phyloP scores from a whole-genome alignment of 2,888 invertebrate genomes.

The Hetaerina titia region DNA sequence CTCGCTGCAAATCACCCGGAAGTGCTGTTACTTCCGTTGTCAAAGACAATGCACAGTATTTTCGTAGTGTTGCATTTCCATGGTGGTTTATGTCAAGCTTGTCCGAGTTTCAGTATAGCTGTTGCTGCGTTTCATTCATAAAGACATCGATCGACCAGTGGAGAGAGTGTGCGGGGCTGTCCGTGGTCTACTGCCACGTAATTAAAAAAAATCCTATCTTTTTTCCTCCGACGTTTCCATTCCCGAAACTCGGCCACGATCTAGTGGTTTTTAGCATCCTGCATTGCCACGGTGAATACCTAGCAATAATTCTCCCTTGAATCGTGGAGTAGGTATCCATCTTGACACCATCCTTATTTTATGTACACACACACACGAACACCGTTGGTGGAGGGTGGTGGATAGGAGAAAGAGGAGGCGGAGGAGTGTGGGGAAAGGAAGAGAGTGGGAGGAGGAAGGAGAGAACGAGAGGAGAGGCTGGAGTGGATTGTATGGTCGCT shows the following conservation, averaged over 20 bases:
- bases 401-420: no score
- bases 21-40: no score
- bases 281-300: not conserved
- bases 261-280: not conserved
- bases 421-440: not conserved
- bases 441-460: no score
- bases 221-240: not conserved
- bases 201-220: not conserved
- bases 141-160: constrained; percentile 17
- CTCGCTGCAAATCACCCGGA: no score
- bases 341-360: no score
- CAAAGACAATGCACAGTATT: no score
- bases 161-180: not conserved
- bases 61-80: no score
- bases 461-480: not conserved
- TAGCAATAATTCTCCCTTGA: no score
- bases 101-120: not conserved
- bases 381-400: no score
- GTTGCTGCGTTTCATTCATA: constrained; percentile 18
- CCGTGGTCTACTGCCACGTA: not conserved
- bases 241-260: not conserved
- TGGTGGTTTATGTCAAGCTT: not conserved
- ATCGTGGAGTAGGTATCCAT: no score
- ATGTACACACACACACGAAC: no score
- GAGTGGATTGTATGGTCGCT: constrained; percentile 42